phyloP scores from a whole-genome alignment of 2,113 vertebrate genomes.

The Pseudonaja textilis region DNA sequence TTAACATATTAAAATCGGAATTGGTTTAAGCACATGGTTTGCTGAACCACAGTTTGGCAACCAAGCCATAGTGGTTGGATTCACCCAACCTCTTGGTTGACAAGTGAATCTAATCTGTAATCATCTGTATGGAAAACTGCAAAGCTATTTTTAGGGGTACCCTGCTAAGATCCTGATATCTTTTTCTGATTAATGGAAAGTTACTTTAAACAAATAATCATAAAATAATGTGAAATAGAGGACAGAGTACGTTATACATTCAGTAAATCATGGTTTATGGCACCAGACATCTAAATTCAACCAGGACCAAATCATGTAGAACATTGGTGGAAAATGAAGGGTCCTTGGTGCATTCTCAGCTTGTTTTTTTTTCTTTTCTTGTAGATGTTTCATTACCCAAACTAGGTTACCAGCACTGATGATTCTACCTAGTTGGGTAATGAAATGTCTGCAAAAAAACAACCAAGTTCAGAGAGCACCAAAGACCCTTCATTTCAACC shows the following conservation, averaged over 20 bases:
- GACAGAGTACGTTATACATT: not conserved
- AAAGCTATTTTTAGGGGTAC: not conserved
- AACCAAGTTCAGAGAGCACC: not conserved
- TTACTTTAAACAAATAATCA: not conserved
- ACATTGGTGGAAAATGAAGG: conserved; percentile 26
- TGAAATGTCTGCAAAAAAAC: not conserved
- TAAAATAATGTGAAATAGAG: not conserved
- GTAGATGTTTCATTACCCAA: not conserved
- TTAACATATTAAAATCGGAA: not conserved
- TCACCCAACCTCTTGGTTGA: not conserved
- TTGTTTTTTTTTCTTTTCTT: not conserved
- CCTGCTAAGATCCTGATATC: not conserved
- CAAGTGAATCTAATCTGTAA: not conserved
- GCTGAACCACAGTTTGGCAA: not conserved
- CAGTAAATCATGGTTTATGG: not conserved
- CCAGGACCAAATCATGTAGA: not conserved
- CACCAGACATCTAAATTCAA: not conserved
- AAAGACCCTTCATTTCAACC: not conserved
- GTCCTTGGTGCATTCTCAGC: not conserved
- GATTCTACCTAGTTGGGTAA: not conserved
- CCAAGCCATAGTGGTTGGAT: not conserved
- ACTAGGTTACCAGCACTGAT: not conserved
- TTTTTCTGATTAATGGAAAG: not conserved
- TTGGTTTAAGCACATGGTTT: not conserved
- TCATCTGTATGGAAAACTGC: not conserved